Evolutionary conservation across 2,888 invertebrate genomes (phyloP).

Genomic region (Dorcus parallelipipedus): DNA sequence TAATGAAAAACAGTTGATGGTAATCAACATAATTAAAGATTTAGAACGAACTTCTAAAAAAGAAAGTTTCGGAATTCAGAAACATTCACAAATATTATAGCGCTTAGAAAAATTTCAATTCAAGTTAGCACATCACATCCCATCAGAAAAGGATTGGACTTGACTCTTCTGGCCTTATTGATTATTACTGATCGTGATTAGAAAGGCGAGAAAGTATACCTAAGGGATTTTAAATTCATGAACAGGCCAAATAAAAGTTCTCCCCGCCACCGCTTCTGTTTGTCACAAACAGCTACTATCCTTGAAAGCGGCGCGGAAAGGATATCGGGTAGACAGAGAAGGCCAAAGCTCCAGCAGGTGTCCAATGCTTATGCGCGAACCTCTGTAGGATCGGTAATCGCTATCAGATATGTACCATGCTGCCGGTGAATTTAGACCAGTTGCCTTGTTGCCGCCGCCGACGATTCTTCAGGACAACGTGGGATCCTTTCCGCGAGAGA

Average conservation of each 20-base stretch:
- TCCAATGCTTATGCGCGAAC: constrained; percentile 47
- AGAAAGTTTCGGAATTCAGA: too few relatives aligned
- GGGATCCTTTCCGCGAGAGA: background rate
- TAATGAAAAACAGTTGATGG: too few relatives aligned
- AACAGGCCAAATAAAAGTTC: constrained; percentile 9
- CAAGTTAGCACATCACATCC: too few relatives aligned
- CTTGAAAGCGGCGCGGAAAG: background rate
- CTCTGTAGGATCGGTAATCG: constrained; percentile 44
- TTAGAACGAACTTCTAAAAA: too few relatives aligned
- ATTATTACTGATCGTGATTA: too few relatives aligned
- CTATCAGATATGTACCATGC: constrained; percentile 46
- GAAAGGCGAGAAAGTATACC: too few relatives aligned
- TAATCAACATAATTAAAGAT: too few relatives aligned
- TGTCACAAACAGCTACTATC: background rate
- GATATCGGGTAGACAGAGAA: constrained; percentile 11
- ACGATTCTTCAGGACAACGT: constrained; percentile 9
- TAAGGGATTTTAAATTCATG: constrained; percentile 9
- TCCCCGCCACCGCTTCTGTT: constrained; percentile 3
- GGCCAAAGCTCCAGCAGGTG: constrained; percentile 35
- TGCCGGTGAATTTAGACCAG: constrained; percentile 39
- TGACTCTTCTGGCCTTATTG: too few relatives aligned
- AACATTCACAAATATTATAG: too few relatives aligned
- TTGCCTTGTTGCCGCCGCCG: constrained; percentile 34
- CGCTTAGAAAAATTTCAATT: too few relatives aligned
- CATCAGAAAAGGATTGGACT: too few relatives aligned